Conservation (phyloP, 1,140 invertebrate genomes). For the Himalopsyche phryganea region DNA sequence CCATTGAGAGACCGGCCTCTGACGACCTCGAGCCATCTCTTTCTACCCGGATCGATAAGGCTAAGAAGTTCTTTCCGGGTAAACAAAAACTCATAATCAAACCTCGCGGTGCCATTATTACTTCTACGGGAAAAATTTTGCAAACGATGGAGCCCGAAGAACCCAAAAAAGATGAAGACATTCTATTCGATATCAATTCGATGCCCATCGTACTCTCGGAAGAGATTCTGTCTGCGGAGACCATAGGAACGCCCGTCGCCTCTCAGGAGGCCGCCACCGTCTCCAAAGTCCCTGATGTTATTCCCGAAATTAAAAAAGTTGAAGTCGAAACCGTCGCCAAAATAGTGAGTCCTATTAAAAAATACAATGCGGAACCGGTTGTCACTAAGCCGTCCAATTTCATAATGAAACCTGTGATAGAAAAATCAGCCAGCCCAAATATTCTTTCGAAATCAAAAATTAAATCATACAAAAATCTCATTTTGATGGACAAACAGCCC, state of each 20-base stretch:
- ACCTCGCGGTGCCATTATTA: constrained; percentile 16
- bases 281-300: background rate
- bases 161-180: constrained; percentile 47
- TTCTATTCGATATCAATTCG: constrained; percentile 67
- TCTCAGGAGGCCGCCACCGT: background rate
- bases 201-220: constrained; percentile 70
- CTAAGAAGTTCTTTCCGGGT: too few relatives aligned
- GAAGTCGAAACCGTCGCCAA: background rate
- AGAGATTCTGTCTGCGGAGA: constrained; percentile 51
- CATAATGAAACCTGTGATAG: constrained; percentile 34
- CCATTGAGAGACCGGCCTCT: constrained; percentile 44
- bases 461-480: constrained; percentile 44
- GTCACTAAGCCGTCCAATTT: constrained; percentile 9
- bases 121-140: constrained; percentile 15
- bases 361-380: constrained; percentile 1
- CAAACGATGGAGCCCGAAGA: constrained; percentile 5
- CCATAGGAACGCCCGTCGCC: background rate
- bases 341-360: constrained; percentile 4
- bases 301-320: background rate
- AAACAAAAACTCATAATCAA: constrained; percentile 2
- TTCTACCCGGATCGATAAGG: constrained; percentile 38
- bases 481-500: constrained; percentile 47
- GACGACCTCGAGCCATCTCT: constrained; percentile 15
- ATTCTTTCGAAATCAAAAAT: constrained; percentile 52
- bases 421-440: constrained; percentile 47